Evolutionary conservation across 2,888 invertebrate species (phyloP).

Genomic region (Phengaris arion): DNA sequence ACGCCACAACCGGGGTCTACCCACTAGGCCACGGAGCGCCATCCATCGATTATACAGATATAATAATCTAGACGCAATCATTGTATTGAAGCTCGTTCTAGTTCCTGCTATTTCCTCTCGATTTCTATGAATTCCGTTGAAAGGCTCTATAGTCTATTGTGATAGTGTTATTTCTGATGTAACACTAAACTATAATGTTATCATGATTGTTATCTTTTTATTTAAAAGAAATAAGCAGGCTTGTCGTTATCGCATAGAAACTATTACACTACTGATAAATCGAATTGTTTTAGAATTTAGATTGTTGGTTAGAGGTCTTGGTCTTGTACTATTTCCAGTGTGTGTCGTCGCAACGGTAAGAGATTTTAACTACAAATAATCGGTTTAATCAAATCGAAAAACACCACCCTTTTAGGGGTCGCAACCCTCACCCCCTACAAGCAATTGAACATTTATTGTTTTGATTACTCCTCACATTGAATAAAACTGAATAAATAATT

Average conservation of each 20-base stretch:
- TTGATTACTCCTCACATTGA: too few relatives aligned
- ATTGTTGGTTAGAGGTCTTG: background rate
- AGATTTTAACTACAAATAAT: too few relatives aligned
- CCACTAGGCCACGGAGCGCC: too few relatives aligned
- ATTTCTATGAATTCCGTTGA: background rate
- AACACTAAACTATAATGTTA: background rate
- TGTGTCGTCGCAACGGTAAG: too few relatives aligned
- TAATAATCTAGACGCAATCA: too few relatives aligned
- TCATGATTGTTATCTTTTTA: background rate
- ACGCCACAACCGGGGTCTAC: too few relatives aligned
- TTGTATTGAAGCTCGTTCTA: background rate
- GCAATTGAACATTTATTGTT: too few relatives aligned
- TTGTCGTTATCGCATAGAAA: background rate
- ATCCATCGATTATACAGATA: too few relatives aligned
- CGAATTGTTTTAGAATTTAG: background rate
- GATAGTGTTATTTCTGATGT: background rate
- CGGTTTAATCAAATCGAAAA: too few relatives aligned
- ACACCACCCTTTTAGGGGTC: too few relatives aligned
- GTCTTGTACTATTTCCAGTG: background rate
- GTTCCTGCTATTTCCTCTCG: background rate
- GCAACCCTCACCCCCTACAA: too few relatives aligned
- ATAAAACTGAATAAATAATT: too few relatives aligned
- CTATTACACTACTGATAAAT: conserved; percentile 5
- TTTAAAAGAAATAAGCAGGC: background rate
- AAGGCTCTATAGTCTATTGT: background rate